Conservation (phyloP, 2,797 vertebrate genomes). For the Anguilla obscura region DNA sequence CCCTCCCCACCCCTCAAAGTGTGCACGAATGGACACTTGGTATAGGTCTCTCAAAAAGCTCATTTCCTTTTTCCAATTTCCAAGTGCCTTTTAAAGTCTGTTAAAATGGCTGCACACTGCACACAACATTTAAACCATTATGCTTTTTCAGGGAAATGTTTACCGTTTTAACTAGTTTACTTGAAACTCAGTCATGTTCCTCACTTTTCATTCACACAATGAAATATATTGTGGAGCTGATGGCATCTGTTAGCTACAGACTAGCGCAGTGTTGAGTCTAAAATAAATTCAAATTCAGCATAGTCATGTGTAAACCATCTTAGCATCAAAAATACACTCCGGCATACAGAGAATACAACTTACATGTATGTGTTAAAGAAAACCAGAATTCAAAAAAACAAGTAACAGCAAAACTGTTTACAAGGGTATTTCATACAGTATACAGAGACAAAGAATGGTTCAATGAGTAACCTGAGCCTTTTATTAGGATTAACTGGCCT, state of each 20-base stretch:
- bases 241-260: background rate
- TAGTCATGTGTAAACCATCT: background rate
- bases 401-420: too few species aligned
- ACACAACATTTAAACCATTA: background rate
- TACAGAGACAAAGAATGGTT: too few species aligned
- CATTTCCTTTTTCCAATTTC: background rate
- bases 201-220: too few species aligned
- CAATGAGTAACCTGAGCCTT: too few species aligned
- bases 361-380: too few species aligned
- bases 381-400: too few species aligned
- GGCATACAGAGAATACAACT: too few species aligned
- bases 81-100: background rate
- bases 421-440: too few species aligned
- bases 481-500: too few species aligned
- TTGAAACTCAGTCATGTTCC: too few species aligned
- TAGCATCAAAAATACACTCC: background rate
- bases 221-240: background rate
- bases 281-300: too few species aligned
- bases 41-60: background rate
- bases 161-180: background rate
- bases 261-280: background rate
- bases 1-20: background rate
- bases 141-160: background rate
- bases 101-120: background rate
- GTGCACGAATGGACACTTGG: background rate